These are phyloP conservation scores for Brachirus orientalis DNA, from an alignment of 2,113 vertebrate species.

Conservation along the genomic window DNA sequence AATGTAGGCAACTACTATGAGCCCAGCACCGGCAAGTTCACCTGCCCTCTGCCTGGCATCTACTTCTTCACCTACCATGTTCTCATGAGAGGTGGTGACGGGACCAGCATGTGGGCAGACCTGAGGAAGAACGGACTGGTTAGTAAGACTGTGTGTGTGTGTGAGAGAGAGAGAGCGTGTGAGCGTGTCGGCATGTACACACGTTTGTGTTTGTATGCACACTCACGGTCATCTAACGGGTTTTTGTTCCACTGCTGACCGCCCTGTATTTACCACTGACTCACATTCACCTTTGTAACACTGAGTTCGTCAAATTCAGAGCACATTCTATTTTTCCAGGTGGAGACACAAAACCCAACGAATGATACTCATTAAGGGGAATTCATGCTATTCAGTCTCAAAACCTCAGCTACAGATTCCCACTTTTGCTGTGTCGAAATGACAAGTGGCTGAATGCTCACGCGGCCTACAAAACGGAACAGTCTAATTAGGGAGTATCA, in stretches of 20 bases:
- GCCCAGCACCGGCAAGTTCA: conserved; percentile 95
- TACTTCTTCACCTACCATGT: conserved; percentile 99
- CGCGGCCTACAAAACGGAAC: conserved; percentile 52
- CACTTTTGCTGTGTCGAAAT: conserved; percentile 60
- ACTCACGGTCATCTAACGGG: conserved; percentile 38
- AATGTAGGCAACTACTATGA: conserved; percentile 98
- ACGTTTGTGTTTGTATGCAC: conserved; percentile 35
- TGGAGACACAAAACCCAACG: conserved; percentile 63
- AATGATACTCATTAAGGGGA: conserved; percentile 77
- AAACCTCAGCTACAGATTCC: conserved; percentile 60
- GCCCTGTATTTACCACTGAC: conserved; percentile 45
- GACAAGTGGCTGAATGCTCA: conserved; percentile 76
- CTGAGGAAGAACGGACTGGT: conserved; percentile 96
- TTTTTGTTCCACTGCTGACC: conserved; percentile 39
- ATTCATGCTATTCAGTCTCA: conserved; percentile 62
- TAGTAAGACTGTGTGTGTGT: conserved; percentile 54
- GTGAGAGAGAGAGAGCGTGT: not conserved
- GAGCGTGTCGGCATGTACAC: conserved; percentile 14
- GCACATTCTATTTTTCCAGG: conserved; percentile 72
- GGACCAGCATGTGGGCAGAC: conserved; percentile 97
- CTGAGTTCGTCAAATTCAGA: conserved; percentile 72
- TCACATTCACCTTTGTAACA: conserved; percentile 61
- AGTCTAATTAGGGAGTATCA: conserved; percentile 79
- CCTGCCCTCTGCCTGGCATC: conserved; percentile 93
- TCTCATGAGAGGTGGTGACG: conserved; percentile 96